Evolutionary conservation across 2,888 invertebrate species (phyloP).

Genomic region (Hartigia nigra): DNA sequence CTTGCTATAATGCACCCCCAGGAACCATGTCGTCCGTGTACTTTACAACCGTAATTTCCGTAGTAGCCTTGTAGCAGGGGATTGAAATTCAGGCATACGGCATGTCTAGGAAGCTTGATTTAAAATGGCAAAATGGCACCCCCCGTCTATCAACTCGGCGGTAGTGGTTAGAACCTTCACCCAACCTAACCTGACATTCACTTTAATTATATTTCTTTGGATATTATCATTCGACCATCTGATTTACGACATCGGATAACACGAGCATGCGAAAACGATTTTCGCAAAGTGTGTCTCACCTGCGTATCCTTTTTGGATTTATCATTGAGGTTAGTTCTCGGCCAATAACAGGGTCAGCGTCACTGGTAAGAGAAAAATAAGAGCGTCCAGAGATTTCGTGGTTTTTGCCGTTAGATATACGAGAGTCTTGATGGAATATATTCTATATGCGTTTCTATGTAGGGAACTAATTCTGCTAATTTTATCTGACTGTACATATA

Average conservation of each 20-base stretch:
- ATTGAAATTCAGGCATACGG: not conserved
- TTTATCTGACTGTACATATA: no score
- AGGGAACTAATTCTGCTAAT: no score
- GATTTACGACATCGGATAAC: not conserved
- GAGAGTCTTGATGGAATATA: no score
- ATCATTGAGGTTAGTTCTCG: not conserved
- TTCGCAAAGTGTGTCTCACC: not conserved
- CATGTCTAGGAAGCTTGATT: not conserved
- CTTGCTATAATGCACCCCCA: not conserved
- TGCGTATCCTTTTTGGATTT: not conserved
- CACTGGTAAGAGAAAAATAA: not conserved
- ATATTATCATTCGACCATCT: not conserved
- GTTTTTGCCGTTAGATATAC: no score
- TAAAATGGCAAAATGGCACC: not conserved
- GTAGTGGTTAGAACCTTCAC: not conserved
- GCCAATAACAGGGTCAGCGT: not conserved
- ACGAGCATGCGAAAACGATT: not conserved
- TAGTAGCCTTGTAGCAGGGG: not conserved
- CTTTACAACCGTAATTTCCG: not conserved
- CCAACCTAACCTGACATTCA: not conserved
- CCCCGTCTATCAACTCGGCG: not conserved
- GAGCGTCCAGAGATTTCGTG: not conserved
- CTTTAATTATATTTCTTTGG: not conserved
- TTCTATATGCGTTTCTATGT: no score
- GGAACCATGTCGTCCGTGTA: not conserved